Conservation (phyloP, 2,113 vertebrate genomes). For the Cariama cristata region DNA sequence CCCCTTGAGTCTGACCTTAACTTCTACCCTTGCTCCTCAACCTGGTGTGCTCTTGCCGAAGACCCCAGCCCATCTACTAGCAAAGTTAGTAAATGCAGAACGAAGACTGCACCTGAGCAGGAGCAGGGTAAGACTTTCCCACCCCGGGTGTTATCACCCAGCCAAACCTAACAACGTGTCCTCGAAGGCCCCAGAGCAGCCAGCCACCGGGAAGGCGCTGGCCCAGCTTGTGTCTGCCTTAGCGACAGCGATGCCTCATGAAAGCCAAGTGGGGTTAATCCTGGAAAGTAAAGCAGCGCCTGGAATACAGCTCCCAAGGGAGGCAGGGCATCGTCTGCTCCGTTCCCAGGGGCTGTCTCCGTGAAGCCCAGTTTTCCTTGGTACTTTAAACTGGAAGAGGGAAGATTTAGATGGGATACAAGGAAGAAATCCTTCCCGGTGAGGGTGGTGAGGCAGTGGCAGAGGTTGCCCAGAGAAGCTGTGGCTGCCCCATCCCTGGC, state of each 20-base stretch:
- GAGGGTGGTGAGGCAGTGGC: too few relatives aligned
- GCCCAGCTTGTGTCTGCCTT: accelerated
- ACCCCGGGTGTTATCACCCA: accelerated
- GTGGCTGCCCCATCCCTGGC: too few relatives aligned
- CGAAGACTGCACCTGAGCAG: neutral
- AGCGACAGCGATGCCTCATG: accelerated
- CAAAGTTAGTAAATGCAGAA: too few relatives aligned
- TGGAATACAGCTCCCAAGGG: neutral
- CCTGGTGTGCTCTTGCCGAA: accelerated
- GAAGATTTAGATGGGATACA: too few relatives aligned
- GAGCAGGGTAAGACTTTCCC: neutral
- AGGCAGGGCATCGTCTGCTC: accelerated
- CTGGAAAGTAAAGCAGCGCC: accelerated
- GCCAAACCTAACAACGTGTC: neutral
- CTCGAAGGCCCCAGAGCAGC: neutral
- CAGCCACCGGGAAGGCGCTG: neutral
- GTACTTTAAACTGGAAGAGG: too few relatives aligned
- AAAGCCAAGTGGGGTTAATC: neutral
- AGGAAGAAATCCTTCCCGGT: too few relatives aligned
- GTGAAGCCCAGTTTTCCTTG: too few relatives aligned
- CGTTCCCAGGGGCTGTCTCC: accelerated
- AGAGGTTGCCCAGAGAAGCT: too few relatives aligned
- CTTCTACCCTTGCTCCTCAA: neutral
- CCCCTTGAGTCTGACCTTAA: neutral
- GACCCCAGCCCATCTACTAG: accelerated